Conservation (phyloP, 2,113 vertebrate genomes). For the Anser brachyrhynchus region DNA sequence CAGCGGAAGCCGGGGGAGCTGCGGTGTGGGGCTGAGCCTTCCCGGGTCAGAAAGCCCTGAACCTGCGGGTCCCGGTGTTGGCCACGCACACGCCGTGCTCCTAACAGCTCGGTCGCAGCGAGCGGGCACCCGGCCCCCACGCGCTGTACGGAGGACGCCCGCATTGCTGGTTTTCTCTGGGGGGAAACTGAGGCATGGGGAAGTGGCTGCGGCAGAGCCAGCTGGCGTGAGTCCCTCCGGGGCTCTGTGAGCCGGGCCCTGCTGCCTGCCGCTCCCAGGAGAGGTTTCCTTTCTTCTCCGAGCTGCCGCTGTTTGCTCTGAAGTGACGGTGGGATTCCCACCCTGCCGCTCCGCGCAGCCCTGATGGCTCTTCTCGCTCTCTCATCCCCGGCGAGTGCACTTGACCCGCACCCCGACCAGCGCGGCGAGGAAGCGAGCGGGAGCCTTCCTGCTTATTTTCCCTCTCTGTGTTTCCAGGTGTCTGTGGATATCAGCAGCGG, state of each 20-base stretch:
- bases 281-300: neutral
- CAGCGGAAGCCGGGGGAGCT: neutral
- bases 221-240: neutral
- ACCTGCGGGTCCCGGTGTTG: accelerated
- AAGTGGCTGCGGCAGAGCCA: neutral
- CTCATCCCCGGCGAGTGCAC: neutral
- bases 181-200: neutral
- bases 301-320: neutral
- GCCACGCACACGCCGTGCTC: neutral
- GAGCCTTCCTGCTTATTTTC: neutral
- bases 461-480: constrained; percentile 78
- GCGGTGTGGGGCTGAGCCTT: neutral
- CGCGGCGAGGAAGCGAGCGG: neutral
- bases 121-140: neutral
- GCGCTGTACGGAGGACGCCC: neutral
- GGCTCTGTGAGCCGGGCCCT: neutral
- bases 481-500: constrained; percentile 80
- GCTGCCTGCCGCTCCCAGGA: neutral
- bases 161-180: neutral
- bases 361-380: neutral
- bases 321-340: neutral
- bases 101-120: neutral
- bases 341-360: neutral
- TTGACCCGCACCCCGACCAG: neutral
- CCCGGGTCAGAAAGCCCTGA: too few relatives aligned